Evolutionary conservation across 2,888 invertebrate species (phyloP).

Genomic region (Pycnomerus fuliginosus): DNA sequence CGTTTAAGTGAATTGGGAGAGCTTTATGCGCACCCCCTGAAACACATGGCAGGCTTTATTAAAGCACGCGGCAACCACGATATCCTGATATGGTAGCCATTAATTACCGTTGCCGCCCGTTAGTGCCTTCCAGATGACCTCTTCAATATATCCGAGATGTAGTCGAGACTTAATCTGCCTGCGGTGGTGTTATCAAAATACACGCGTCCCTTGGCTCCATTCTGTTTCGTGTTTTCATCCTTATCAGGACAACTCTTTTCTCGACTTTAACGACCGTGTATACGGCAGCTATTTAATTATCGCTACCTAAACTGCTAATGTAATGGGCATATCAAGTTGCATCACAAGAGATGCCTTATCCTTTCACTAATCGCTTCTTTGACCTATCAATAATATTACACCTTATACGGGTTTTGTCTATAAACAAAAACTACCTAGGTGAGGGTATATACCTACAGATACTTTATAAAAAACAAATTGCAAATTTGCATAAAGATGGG

Average conservation of each 20-base stretch:
- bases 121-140: slow-evolving; percentile 27
- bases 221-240: slow-evolving; percentile 17
- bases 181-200: slow-evolving; percentile 16
- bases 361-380: too few relatives aligned
- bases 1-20: too few relatives aligned
- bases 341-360: too few relatives aligned
- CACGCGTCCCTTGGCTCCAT: slow-evolving; percentile 19
- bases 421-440: too few relatives aligned
- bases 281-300: slow-evolving; percentile 18
- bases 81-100: slow-evolving; percentile 23
- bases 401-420: too few relatives aligned
- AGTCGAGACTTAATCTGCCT: slow-evolving; percentile 18
- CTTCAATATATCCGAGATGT: slow-evolving; percentile 17
- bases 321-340: slow-evolving; percentile 6
- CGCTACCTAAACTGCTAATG: slow-evolving; percentile 15
- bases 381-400: too few relatives aligned
- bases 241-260: slow-evolving; percentile 16
- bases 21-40: too few relatives aligned
- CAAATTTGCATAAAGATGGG: slow-evolving; percentile 34
- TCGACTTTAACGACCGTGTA: slow-evolving; percentile 11
- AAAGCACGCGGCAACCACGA: slow-evolving; percentile 21
- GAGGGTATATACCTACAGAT: too few relatives aligned
- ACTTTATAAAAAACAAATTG: slow-evolving; percentile 12
- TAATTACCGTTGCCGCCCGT: slow-evolving; percentile 25
- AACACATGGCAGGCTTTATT: slow-evolving; percentile 21